These are phyloP conservation scores for Colossoma macropomum DNA, from an alignment of 2,113 vertebrate genomes.

Conservation along the genomic window DNA sequence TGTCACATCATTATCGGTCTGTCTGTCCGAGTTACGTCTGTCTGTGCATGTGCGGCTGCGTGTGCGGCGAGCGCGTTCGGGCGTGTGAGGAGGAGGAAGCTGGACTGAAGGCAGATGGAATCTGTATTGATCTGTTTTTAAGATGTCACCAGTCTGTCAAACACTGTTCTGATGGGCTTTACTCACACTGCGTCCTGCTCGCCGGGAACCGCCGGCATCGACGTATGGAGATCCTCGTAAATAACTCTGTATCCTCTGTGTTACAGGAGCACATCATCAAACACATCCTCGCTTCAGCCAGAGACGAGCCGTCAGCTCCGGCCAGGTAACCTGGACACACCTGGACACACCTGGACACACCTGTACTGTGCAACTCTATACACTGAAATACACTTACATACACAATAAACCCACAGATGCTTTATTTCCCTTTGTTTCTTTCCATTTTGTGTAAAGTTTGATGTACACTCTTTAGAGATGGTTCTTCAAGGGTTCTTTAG, in stretches of 20 bases:
- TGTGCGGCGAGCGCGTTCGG: constrained; percentile 1
- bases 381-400: background rate
- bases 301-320: constrained; percentile 94
- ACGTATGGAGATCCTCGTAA: background rate
- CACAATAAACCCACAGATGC: too few relatives aligned
- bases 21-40: constrained; percentile 43
- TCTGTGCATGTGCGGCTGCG: constrained; percentile 31
- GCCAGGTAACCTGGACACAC: constrained; percentile 80
- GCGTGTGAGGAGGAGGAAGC: background rate
- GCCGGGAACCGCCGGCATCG: too few relatives aligned
- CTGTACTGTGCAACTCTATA: background rate
- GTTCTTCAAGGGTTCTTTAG: too few relatives aligned
- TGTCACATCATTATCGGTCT: constrained; percentile 50
- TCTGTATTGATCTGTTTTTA: constrained; percentile 35
- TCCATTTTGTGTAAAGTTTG: too few relatives aligned
- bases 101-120: constrained; percentile 28
- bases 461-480: too few relatives aligned
- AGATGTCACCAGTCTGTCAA: constrained; percentile 17
- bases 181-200: background rate
- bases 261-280: constrained; percentile 95
- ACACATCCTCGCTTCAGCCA: constrained; percentile 92
- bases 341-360: background rate
- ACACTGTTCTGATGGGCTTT: constrained; percentile 5
- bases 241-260: constrained; percentile 39
- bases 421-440: too few relatives aligned